Percentiles rank a stretch among this genome's conserved stretches.
Conservation (phyloP, 2,888 invertebrate genomes). For the Scaeva pyrastri region DNA sequence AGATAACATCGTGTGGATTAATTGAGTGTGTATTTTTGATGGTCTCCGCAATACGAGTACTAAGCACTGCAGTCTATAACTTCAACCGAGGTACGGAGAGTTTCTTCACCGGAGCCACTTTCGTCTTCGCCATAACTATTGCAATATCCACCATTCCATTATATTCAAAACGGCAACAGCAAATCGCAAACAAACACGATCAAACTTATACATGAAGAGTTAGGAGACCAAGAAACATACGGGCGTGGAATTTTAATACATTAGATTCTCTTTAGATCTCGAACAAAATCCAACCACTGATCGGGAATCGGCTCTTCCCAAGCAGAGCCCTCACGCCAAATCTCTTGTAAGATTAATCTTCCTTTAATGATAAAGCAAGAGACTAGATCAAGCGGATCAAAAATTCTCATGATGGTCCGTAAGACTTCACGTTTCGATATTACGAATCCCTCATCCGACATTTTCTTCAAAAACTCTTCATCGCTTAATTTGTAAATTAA, state of each 20-base stretch:
- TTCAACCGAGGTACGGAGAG: conserved; percentile 7
- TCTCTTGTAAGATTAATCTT: conserved; percentile 23
- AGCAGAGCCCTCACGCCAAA: conserved; percentile 36
- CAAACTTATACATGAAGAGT: background rate
- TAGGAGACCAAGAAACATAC: background rate
- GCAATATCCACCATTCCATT: background rate
- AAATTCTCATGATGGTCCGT: conserved; percentile 26
- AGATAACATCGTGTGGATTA: background rate
- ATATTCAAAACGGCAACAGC: background rate
- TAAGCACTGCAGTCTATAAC: conserved; percentile 11
- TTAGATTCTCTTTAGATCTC: background rate
- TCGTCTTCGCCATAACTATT: background rate
- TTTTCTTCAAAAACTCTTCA: no score
- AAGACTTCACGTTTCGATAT: background rate
- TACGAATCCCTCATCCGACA: no score
- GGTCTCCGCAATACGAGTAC: background rate
- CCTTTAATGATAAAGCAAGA: conserved; percentile 25
- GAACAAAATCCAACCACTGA: background rate
- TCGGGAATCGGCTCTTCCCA: no score
- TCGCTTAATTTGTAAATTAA: background rate
- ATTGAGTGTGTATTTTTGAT: conserved; percentile 10
- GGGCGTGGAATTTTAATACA: background rate
- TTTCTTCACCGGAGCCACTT: conserved; percentile 9
- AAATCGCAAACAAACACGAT: conserved; percentile 1
- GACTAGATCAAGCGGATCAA: conserved; percentile 21